Evolutionary conservation across 1,140 invertebrate genomes (phyloP).

Genomic region (Pentalonia nigronervosa): DNA sequence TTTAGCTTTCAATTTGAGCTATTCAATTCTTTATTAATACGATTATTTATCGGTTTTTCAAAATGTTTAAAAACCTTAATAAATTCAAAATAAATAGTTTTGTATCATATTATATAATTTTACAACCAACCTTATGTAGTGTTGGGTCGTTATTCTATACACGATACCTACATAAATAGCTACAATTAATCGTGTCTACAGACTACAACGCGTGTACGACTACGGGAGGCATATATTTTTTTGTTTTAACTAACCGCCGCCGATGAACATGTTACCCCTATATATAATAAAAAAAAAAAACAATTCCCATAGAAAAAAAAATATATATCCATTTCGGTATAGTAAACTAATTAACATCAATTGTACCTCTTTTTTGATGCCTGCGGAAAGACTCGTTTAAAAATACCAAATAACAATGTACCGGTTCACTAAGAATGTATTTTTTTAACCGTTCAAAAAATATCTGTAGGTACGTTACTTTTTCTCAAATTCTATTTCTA

Average conservation of each 20-base stretch:
- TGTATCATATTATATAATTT: neutral
- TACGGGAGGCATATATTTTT: conserved; percentile 14
- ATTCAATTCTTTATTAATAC: neutral
- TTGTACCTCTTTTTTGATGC: conserved; percentile 42
- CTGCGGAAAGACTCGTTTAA: conserved; percentile 53
- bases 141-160: neutral
- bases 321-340: conserved; percentile 41
- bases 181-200: conserved; percentile 47
- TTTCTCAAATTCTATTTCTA: conserved; percentile 29
- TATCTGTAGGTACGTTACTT: conserved; percentile 10
- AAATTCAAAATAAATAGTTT: neutral
- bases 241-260: conserved; percentile 42
- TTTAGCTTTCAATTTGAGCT: neutral
- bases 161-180: conserved; percentile 14
- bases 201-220: neutral
- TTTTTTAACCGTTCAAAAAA: conserved; percentile 11
- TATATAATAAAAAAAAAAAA: conserved; percentile 34
- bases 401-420: conserved; percentile 53
- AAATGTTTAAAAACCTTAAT: neutral
- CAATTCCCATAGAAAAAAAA: conserved; percentile 41
- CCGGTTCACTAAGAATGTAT: conserved; percentile 29
- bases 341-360: conserved; percentile 53
- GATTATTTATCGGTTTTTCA: neutral
- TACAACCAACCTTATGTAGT: neutral
- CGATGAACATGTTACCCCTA: conserved; percentile 50